Base-by-base conservation (phyloP, 2,888 invertebrate species). In the Cartodere bifasciata region DNA sequence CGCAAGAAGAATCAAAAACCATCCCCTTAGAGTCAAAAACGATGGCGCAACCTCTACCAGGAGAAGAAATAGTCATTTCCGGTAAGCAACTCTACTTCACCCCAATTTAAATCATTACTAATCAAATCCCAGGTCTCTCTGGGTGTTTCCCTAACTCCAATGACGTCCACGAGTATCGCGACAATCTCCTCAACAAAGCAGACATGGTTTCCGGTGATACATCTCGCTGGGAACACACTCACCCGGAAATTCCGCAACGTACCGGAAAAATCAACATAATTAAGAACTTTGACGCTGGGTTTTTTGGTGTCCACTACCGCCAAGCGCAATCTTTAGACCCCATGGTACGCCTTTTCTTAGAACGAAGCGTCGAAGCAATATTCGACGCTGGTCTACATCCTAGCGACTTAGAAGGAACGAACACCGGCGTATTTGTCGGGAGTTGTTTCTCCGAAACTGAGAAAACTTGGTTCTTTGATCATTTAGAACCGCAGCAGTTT, bases 131-230 rank as follows among this genome's bases (percentile, higher is more conserved):
- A 52, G 54, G 54, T 12, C 21, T 78, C 7, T 65, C 81, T 1
- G 82, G 81, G 0, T 64, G 75, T 48, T 81, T 81, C 55, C 88
- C 90, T 0, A 75, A 84, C 45, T 81, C 82, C 0, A 71, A 76
- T 39, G 78, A 77, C 43, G 69, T 86, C 32, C 58, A 68, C 28
- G 74, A 84, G 42, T 74, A 86, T 24, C 62, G 69, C 48, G 63
- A 76, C 30, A 77, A 77, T 46, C 64, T 88, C 10, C 71, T 77
- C 46, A 75, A 77, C 50, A 81, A 81, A 56, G 71, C 81, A 42
- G 88, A 92, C 50, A 72, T 91, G 66, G 74, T 90, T 34, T 83
- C 85, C 30, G 81, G 75, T 13, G 83, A 83, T 48, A 72, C 73
- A 39, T 67, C 77, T 22, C 68, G 87, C 41, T 90, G 86, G 87